phyloP scores from a whole-genome alignment of 1,140 invertebrate species.

The Babylonia areolata region DNA sequence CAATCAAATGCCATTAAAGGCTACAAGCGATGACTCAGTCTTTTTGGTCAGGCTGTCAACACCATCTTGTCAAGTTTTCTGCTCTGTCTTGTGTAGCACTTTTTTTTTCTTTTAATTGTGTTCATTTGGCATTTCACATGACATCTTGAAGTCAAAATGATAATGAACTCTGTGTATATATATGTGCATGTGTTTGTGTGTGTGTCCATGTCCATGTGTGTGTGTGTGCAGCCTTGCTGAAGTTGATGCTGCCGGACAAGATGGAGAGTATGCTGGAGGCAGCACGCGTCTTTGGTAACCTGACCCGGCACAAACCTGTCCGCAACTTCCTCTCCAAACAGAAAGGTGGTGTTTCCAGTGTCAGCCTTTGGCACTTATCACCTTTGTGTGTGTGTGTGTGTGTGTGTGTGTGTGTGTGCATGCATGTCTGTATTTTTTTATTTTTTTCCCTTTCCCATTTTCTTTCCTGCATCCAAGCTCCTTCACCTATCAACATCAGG shows the following conservation, averaged over 20 bases:
- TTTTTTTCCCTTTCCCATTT: no score
- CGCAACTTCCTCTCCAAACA: constrained; percentile 79
- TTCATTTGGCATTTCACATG: no score
- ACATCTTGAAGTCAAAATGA: no score
- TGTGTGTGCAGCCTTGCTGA: constrained; percentile 71
- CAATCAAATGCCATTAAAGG: no score
- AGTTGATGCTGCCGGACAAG: constrained; percentile 77
- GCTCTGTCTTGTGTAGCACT: no score
- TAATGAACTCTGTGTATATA: background rate
- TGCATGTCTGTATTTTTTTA: background rate
- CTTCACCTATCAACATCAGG: no score
- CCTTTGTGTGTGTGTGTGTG: background rate
- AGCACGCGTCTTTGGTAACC: constrained; percentile 82
- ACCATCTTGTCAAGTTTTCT: no score
- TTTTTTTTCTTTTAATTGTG: no score
- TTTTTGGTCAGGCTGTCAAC: no score
- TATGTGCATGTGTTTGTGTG: background rate
- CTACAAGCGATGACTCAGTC: no score
- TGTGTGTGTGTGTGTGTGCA: background rate
- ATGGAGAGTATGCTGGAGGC: constrained; percentile 81
- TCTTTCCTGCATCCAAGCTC: no score
- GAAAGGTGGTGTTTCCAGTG: constrained; percentile 66
- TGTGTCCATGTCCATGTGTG: background rate
- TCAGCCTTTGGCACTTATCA: background rate
- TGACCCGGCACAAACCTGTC: constrained; percentile 80